Evolutionary conservation across 2,888 invertebrate species (phyloP).

Genomic region (Pollenia angustigena): DNA sequence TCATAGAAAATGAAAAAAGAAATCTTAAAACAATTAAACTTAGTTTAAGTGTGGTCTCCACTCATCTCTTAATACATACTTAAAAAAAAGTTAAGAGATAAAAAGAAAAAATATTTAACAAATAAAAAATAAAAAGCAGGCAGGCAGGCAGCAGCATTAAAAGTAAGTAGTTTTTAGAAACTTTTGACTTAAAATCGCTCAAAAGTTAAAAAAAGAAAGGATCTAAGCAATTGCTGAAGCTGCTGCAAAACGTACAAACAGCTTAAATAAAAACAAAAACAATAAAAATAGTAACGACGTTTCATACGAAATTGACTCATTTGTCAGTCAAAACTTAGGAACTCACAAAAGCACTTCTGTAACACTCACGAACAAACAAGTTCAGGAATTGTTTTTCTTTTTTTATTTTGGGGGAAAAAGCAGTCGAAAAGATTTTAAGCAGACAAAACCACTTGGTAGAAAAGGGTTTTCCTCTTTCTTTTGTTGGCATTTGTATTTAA

Average conservation of each 20-base stretch:
- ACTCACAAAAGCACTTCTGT: not conserved
- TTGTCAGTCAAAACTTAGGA: slow-evolving; percentile 63
- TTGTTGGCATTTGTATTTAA: slow-evolving; percentile 62
- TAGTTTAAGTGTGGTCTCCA: slow-evolving; percentile 68
- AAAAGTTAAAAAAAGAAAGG: slow-evolving; percentile 49
- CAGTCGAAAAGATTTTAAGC: slow-evolving; percentile 18
- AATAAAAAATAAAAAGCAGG: too few relatives aligned
- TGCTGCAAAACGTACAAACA: slow-evolving; percentile 19
- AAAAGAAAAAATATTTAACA: not conserved
- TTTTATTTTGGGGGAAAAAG: not conserved
- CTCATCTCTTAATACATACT: slow-evolving; percentile 59
- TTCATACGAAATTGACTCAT: slow-evolving; percentile 70
- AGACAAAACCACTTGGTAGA: slow-evolving; percentile 61
- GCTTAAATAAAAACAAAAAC: slow-evolving; percentile 6
- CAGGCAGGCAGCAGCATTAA: slow-evolving; percentile 23
- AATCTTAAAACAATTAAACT: slow-evolving; percentile 70
- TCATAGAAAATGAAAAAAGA: slow-evolving; percentile 16
- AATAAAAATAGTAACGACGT: slow-evolving; percentile 28
- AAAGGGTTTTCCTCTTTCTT: slow-evolving; percentile 40
- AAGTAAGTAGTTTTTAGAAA: slow-evolving; percentile 53
- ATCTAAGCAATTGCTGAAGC: slow-evolving; percentile 18
- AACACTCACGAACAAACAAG: not conserved
- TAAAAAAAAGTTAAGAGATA: slow-evolving; percentile 24
- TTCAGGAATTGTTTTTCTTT: not conserved
- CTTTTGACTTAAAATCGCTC: slow-evolving; percentile 60